A percentile compares a stretch with the other conserved stretches of the same genome.
These are phyloP conservation scores for Centroberyx gerrardi DNA, from an alignment of 2,797 vertebrate genomes.

Conservation along the genomic window DNA sequence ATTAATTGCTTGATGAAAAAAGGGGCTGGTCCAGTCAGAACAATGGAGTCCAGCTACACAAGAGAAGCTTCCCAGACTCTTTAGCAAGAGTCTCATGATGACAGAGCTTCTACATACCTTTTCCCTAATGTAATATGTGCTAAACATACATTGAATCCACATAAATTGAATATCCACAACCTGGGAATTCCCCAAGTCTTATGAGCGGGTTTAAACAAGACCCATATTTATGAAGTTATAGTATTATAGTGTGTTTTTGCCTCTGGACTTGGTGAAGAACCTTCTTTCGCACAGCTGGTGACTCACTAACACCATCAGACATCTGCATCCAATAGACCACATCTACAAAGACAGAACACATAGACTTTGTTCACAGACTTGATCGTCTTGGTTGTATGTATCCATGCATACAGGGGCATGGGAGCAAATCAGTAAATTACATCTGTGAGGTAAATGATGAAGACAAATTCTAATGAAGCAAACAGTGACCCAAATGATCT, in stretches of 20 bases:
- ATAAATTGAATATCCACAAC: not conserved
- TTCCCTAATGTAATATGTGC: too few species aligned
- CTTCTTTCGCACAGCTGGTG: not conserved
- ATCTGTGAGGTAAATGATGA: not conserved
- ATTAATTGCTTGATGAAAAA: too few species aligned
- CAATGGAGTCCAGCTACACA: too few species aligned
- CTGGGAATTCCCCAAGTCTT: not conserved
- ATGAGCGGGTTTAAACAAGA: not conserved
- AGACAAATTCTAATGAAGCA: not conserved
- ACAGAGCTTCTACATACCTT: too few species aligned
- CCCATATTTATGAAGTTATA: not conserved
- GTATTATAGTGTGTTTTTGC: conserved; percentile 20
- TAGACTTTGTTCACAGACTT: conserved; percentile 30
- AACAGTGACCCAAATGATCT: too few species aligned
- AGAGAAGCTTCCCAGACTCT: too few species aligned
- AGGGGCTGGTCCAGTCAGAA: too few species aligned
- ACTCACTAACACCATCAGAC: conserved; percentile 41
- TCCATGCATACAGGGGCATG: not conserved
- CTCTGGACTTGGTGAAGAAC: conserved; percentile 8
- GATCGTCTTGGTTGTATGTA: not conserved
- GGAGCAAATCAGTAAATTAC: not conserved
- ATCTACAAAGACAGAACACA: conserved; percentile 37
- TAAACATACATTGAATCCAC: too few species aligned
- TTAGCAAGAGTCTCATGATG: too few species aligned
- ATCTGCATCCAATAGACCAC: conserved; percentile 13